These are phyloP conservation scores for Empis stercorea DNA, from an alignment of 2,888 invertebrate genomes.

Conservation along the genomic window DNA sequence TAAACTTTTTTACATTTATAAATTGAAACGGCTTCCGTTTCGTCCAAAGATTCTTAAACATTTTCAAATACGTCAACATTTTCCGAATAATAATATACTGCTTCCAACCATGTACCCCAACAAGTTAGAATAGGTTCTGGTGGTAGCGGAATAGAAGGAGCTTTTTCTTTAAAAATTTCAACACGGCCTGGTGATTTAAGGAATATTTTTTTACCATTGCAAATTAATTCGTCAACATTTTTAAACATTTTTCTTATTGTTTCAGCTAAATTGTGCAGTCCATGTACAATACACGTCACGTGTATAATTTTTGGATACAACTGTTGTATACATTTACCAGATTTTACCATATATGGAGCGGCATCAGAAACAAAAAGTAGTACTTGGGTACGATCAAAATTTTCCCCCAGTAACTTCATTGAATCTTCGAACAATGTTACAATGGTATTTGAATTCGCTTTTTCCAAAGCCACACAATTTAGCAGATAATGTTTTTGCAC, in stretches of 20 bases:
- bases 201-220: background rate
- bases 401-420: too few species aligned
- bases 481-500: too few species aligned
- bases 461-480: too few species aligned
- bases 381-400: background rate
- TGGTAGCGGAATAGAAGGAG: slow-evolving; percentile 18
- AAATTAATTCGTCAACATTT: background rate
- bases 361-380: slow-evolving; percentile 6
- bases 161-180: slow-evolving; percentile 18
- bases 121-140: slow-evolving; percentile 22
- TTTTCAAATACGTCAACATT: background rate
- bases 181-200: slow-evolving; percentile 15
- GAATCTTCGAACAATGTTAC: too few species aligned
- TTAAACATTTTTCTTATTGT: slow-evolving; percentile 13
- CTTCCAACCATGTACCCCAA: slow-evolving; percentile 20
- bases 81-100: slow-evolving; percentile 1
- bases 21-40: too few species aligned
- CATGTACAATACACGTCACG: slow-evolving; percentile 20
- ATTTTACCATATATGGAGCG: slow-evolving; percentile 17
- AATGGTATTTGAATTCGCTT: too few species aligned
- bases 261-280: slow-evolving; percentile 20
- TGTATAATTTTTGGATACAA: slow-evolving; percentile 15
- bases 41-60: too few species aligned
- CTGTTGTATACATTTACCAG: slow-evolving; percentile 15
- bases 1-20: too few species aligned